Evolutionary conservation across 2,113 vertebrate genomes (phyloP).

Genomic region (Rissa tridactyla): DNA sequence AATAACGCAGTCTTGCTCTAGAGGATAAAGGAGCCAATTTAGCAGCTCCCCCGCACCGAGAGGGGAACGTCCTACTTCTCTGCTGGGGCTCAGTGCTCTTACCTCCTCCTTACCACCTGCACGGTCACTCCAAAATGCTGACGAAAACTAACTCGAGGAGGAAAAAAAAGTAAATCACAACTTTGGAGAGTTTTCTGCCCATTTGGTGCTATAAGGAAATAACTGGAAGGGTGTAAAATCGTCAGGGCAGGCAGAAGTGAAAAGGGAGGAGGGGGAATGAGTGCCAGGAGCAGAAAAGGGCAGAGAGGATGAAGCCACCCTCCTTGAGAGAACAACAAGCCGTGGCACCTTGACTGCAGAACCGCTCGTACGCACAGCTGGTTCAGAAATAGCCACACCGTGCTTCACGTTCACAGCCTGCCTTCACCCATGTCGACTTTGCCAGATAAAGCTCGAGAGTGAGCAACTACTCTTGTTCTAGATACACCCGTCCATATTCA

Average conservation of each 20-base stretch:
- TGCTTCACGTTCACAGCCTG: not conserved
- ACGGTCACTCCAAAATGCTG: not conserved
- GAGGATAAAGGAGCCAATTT: not conserved
- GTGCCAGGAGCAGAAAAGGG: not conserved
- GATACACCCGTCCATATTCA: not conserved
- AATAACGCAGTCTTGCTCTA: not conserved
- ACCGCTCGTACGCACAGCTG: not conserved
- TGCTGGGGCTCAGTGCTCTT: not conserved
- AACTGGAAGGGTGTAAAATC: not conserved
- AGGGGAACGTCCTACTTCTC: fast-evolving
- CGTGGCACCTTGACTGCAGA: not conserved
- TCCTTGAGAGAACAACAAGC: not conserved
- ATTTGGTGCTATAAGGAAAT: not conserved
- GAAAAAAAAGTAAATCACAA: not conserved
- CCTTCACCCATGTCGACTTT: not conserved
- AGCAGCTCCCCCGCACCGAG: not conserved
- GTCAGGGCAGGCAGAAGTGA: not conserved
- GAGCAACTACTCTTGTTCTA: not conserved
- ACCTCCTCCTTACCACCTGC: not conserved
- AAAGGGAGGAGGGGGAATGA: not conserved
- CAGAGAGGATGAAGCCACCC: not conserved
- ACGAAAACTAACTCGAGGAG: not conserved
- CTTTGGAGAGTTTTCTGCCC: not conserved
- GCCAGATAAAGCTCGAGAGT: not conserved
- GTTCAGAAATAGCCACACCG: not conserved